These are phyloP conservation scores for Aphidius colemani DNA, from an alignment of 2,888 invertebrate species.

Conservation along the genomic window DNA sequence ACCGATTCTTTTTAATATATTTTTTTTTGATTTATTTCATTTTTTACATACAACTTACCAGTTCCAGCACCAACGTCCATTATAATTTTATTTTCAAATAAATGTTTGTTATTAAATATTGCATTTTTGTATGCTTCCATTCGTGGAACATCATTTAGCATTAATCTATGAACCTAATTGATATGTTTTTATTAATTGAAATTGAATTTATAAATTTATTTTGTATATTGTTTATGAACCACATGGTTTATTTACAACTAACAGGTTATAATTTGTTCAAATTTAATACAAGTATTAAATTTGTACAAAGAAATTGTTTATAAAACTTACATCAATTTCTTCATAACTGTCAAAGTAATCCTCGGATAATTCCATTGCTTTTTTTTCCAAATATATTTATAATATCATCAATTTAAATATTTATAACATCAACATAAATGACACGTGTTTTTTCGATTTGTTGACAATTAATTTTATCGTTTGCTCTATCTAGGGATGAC, in stretches of 20 bases:
- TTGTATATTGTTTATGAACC: neutral
- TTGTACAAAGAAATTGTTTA: neutral
- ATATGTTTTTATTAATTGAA: neutral
- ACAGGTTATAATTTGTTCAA: neutral
- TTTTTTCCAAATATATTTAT: neutral
- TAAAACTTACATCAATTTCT: constrained; percentile 71
- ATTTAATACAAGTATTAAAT: no score
- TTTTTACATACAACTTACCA: constrained; percentile 53
- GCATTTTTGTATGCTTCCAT: constrained; percentile 81
- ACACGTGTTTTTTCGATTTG: no score
- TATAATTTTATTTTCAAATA: constrained; percentile 78
- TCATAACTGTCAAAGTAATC: constrained; percentile 76
- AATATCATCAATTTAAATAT: no score
- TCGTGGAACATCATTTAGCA: constrained; percentile 78
- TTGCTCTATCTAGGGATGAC: no score
- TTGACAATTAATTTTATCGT: no score
- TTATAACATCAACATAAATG: neutral
- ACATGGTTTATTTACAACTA: neutral
- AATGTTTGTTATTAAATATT: constrained; percentile 69
- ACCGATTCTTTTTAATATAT: no score
- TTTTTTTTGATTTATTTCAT: constrained; percentile 8
- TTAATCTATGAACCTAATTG: constrained; percentile 76
- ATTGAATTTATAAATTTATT: neutral
- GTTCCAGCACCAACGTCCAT: constrained; percentile 88
- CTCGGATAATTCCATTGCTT: constrained; percentile 38